phyloP scores from a whole-genome alignment of 2,888 invertebrate genomes.

The Agrochola lota region DNA sequence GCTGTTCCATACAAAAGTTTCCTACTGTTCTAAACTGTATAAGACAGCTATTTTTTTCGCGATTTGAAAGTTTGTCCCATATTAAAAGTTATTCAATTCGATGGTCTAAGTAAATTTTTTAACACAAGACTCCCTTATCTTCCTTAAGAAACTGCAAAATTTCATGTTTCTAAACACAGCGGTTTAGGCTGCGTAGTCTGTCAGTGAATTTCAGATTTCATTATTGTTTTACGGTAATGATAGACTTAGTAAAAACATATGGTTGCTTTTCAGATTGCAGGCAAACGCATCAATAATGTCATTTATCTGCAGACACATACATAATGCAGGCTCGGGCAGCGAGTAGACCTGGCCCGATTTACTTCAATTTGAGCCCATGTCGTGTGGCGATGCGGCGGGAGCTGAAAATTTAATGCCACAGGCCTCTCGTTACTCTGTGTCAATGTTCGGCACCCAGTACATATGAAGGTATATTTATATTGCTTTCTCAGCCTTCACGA shows the following conservation, averaged over 20 bases:
- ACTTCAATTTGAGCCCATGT: constrained; percentile 77
- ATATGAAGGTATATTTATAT: constrained; percentile 67
- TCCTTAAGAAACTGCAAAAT: too few species aligned
- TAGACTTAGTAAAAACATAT: neutral
- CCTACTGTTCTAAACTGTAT: too few species aligned
- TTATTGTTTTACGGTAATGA: neutral
- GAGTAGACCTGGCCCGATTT: constrained; percentile 71
- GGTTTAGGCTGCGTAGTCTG: too few species aligned
- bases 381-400: constrained; percentile 71
- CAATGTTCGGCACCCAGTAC: constrained; percentile 72
- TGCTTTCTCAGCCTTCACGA: constrained; percentile 56
- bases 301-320: constrained; percentile 54
- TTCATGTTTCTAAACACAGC: too few species aligned
- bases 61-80: too few species aligned
- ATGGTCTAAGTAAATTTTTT: too few species aligned
- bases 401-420: constrained; percentile 80
- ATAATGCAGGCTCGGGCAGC: constrained; percentile 57
- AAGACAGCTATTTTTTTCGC: too few species aligned
- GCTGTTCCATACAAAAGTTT: too few species aligned
- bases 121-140: too few species aligned
- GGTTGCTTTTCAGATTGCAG: constrained; percentile 34
- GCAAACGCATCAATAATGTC: constrained; percentile 54
- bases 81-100: too few species aligned
- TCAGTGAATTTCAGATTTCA: neutral
- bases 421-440: constrained; percentile 76